These are phyloP conservation scores for Papilio machaon DNA, from an alignment of 1,140 invertebrate genomes.

Conservation along the genomic window DNA sequence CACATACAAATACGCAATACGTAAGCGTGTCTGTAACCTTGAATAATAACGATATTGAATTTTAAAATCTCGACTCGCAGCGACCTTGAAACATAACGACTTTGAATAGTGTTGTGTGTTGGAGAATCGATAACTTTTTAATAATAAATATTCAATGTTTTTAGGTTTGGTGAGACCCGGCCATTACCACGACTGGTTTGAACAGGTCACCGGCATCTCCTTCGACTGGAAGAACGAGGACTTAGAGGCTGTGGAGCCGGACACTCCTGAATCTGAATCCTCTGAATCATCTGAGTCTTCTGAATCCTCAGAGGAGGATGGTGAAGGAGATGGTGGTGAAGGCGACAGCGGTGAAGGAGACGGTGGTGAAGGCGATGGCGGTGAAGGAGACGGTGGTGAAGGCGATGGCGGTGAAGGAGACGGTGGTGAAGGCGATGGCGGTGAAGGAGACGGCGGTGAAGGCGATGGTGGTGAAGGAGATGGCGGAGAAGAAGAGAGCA, in stretches of 20 bases:
- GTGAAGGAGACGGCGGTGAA: neutral
- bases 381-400: no score
- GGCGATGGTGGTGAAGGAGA: neutral
- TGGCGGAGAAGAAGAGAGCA: neutral
- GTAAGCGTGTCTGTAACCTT: neutral
- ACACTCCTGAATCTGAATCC: neutral
- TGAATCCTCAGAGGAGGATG: neutral
- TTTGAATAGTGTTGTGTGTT: neutral
- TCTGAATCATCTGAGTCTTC: neutral
- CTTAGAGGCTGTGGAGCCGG: slow-evolving; percentile 16
- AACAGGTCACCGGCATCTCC: slow-evolving; percentile 52
- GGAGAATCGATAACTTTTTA: neutral
- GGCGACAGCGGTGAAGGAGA: no score
- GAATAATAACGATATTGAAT: neutral
- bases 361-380: no score
- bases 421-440: neutral
- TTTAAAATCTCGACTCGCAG: neutral
- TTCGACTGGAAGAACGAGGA: slow-evolving; percentile 56
- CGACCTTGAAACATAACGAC: neutral
- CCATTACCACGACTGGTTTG: slow-evolving; percentile 60
- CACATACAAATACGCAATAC: neutral
- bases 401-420: no score
- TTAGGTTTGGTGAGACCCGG: slow-evolving; percentile 58
- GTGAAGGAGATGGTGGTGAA: no score
- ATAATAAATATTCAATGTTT: neutral